Evolutionary conservation across 2,113 vertebrate genomes (phyloP).

Genomic region (Procavia capensis): DNA sequence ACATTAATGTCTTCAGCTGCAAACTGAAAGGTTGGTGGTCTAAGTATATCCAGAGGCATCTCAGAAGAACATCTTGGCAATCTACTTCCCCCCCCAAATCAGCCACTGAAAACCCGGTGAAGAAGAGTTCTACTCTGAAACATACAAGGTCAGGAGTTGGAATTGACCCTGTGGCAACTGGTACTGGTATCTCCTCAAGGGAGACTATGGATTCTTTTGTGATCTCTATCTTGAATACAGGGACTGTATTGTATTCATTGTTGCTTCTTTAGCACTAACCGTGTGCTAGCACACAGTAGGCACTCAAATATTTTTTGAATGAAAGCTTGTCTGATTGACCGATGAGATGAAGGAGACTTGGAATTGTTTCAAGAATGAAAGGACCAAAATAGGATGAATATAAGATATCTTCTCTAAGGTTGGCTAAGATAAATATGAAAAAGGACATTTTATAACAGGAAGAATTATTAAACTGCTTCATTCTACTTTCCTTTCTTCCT

Average conservation of each 20-base stretch:
- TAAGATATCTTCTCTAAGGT: background rate
- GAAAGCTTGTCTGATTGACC: background rate
- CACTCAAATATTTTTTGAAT: background rate
- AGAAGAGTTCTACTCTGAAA: background rate
- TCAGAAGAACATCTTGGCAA: background rate
- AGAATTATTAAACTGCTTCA: constrained; percentile 69
- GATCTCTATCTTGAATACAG: background rate
- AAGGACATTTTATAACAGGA: constrained; percentile 63
- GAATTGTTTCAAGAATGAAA: constrained; percentile 7
- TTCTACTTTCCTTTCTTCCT: constrained; percentile 43
- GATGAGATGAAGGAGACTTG: background rate
- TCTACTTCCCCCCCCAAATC: background rate
- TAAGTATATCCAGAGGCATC: background rate
- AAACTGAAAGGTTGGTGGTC: background rate
- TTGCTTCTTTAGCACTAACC: background rate
- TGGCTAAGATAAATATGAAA: constrained; percentile 46
- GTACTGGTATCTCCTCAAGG: background rate
- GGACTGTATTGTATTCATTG: background rate
- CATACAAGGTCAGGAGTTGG: background rate
- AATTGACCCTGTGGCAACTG: background rate
- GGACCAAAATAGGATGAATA: background rate
- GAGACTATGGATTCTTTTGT: background rate
- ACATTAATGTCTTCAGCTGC: background rate
- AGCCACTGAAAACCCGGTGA: background rate
- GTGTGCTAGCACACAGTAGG: background rate